Percentiles rank a stretch among this genome's conserved stretches.
Conservation (phyloP, 2,113 vertebrate species). For the Zeus faber region DNA sequence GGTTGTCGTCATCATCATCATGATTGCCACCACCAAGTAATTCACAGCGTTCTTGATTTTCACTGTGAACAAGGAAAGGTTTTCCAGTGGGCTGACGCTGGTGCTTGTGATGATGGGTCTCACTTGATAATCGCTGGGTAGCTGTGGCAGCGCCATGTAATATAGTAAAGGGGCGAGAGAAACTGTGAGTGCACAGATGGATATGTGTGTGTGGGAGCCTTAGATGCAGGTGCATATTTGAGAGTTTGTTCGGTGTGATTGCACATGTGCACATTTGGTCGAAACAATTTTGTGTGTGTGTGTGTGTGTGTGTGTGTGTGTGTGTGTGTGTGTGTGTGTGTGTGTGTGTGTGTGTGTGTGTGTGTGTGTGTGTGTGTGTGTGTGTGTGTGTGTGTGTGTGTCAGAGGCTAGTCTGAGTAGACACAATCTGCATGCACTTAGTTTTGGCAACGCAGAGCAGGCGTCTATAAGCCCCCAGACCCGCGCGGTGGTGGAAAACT, state of each 20-base stretch:
- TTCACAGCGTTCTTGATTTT: constrained; percentile 48
- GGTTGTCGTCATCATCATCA: constrained; percentile 45
- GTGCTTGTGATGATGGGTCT: constrained; percentile 50
- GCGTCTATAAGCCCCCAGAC: constrained; percentile 65
- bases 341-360: constrained; percentile 19
- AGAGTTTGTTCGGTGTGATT: not conserved
- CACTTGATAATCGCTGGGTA: constrained; percentile 45
- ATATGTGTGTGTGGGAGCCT: not conserved
- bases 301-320: constrained; percentile 20
- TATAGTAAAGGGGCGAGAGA: constrained; percentile 26
- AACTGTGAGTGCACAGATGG: not conserved
- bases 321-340: constrained; percentile 20
- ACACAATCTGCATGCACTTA: constrained; percentile 73
- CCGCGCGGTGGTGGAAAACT: constrained; percentile 62
- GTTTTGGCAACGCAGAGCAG: constrained; percentile 63
- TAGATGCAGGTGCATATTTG: not conserved
- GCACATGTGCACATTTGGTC: not conserved
- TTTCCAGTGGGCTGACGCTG: constrained; percentile 41
- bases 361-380: constrained; percentile 25
- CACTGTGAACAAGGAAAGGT: constrained; percentile 30
- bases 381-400: constrained; percentile 35
- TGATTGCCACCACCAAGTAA: constrained; percentile 11
- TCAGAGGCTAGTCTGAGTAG: constrained; percentile 40
- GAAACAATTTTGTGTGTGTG: not conserved
- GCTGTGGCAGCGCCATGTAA: constrained; percentile 34